phyloP scores from a whole-genome alignment of 2,888 invertebrate genomes.

The Strigamia transsilvanica region DNA sequence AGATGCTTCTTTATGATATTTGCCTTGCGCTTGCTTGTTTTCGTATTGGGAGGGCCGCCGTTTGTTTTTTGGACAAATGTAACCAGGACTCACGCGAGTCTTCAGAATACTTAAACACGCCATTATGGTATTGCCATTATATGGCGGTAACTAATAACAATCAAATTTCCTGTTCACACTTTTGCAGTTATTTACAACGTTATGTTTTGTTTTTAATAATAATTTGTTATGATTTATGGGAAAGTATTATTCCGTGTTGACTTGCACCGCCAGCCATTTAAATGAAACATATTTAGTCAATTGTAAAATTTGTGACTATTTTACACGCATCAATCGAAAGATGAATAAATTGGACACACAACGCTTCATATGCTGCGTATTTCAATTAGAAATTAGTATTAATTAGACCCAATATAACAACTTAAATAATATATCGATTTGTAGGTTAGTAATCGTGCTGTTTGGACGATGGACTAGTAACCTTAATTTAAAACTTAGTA shows the following conservation, averaged over 20 bases:
- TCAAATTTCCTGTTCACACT: neutral
- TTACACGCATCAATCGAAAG: no score
- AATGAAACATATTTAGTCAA: neutral
- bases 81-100: conserved; percentile 3
- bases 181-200: no score
- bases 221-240: conserved; percentile 6
- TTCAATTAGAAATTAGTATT: no score
- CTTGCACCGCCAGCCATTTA: neutral
- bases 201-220: neutral
- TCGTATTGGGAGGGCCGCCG: neutral
- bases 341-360: no score
- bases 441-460: no score
- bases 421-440: no score
- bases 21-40: conserved; percentile 2
- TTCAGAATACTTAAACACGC: neutral
- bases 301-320: no score
- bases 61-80: neutral
- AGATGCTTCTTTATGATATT: neutral
- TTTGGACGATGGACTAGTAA: no score
- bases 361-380: no score
- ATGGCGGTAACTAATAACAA: conserved; percentile 1
- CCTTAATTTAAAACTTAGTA: no score
- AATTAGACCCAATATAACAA: no score
- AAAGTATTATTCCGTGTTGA: neutral
- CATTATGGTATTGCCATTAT: neutral